Conservation (phyloP, 2,113 vertebrate species). For the Lanius ludovicianus region DNA sequence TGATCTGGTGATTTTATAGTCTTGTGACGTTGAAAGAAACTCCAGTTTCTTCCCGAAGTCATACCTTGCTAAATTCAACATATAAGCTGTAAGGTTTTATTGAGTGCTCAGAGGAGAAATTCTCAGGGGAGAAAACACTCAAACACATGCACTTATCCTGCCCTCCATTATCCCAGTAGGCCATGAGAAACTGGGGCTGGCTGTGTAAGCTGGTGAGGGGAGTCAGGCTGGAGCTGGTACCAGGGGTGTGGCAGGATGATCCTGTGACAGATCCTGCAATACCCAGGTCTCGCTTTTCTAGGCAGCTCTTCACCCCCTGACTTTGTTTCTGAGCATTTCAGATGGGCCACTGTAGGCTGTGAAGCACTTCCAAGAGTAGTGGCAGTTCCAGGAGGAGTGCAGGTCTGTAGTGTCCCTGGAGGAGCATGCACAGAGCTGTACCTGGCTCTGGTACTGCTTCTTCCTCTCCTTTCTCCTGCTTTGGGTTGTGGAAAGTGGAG, state of each 20-base stretch:
- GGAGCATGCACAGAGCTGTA: fast-evolving
- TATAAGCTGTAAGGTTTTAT: background rate
- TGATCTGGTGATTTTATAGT: background rate
- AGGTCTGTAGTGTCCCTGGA: background rate
- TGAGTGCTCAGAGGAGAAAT: background rate
- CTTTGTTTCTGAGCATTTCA: background rate
- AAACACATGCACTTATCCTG: background rate
- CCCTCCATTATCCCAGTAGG: background rate
- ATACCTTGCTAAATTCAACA: background rate
- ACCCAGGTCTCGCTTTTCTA: background rate
- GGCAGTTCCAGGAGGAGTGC: background rate
- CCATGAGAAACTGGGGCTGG: background rate
- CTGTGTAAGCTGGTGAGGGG: background rate
- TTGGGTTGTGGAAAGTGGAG: background rate
- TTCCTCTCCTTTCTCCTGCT: background rate
- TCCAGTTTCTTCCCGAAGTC: background rate
- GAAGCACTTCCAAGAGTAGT: background rate
- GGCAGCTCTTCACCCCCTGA: background rate
- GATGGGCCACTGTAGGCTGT: background rate
- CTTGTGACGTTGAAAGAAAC: background rate
- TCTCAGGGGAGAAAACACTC: background rate
- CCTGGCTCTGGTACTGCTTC: background rate
- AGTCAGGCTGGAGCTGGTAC: fast-evolving
- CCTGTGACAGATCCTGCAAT: background rate
- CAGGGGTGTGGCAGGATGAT: background rate